A percentile compares a stretch with the other conserved stretches of the same genome.
phyloP scores from a whole-genome alignment of 2,113 vertebrate genomes.

The Upupa epops region DNA sequence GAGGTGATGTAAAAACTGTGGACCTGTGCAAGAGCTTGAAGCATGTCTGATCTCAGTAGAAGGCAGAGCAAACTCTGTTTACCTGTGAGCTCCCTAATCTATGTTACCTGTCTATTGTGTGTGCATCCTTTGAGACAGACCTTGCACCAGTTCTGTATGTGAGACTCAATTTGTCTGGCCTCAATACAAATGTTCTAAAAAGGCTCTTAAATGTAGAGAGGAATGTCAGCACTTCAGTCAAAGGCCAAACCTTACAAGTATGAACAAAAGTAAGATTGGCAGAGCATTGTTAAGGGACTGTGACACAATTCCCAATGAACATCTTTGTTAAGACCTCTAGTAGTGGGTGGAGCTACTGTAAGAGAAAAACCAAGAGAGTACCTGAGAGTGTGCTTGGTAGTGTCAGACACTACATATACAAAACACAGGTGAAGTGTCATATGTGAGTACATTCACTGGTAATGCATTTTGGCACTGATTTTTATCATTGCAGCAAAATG shows the following conservation, averaged over 20 bases:
- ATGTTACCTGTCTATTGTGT: neutral
- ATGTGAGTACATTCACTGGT: neutral
- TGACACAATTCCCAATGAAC: neutral
- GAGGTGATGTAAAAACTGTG: neutral
- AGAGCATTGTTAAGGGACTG: neutral
- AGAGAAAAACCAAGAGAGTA: neutral
- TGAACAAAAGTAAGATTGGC: neutral
- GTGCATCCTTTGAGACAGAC: neutral
- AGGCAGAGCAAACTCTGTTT: neutral
- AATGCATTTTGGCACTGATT: neutral
- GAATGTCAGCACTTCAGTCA: neutral
- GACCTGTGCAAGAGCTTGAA: neutral
- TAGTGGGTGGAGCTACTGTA: neutral
- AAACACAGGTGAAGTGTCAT: neutral
- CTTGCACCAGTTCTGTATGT: neutral
- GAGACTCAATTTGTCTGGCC: neutral
- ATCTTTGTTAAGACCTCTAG: neutral
- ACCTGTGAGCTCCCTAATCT: neutral
- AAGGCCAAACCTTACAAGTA: neutral
- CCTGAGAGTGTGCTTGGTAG: neutral
- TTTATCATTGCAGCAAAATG: neutral
- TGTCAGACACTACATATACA: neutral
- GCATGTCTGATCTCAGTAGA: neutral
- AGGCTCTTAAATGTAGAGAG: neutral
- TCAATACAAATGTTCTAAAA: neutral